Evolutionary conservation across 2,797 vertebrate genomes (phyloP).

Genomic region (Gallinago solitaria): DNA sequence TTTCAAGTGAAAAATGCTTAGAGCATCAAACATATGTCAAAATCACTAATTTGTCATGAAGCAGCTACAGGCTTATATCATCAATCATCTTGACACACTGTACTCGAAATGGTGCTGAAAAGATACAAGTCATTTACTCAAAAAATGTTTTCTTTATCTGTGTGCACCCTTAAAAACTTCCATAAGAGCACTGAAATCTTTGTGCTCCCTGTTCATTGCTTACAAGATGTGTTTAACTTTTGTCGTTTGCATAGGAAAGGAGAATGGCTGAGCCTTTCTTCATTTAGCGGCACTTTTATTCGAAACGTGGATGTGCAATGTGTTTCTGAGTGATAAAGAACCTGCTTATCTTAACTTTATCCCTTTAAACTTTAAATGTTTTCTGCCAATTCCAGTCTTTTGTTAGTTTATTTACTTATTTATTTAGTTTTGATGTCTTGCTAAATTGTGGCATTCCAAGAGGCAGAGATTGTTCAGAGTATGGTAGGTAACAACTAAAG

Average conservation of each 20-base stretch:
- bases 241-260: background rate
- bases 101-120: constrained; percentile 42
- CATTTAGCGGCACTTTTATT: background rate
- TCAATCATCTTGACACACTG: constrained; percentile 44
- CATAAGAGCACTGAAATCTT: background rate
- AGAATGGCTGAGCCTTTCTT: background rate
- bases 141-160: constrained; percentile 51
- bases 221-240: background rate
- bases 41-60: constrained; percentile 45
- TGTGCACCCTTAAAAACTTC: background rate
- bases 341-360: background rate
- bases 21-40: constrained; percentile 24
- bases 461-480: background rate
- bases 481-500: background rate
- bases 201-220: background rate
- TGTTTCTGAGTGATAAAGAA: background rate
- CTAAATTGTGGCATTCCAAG: background rate
- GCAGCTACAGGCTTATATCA: constrained; percentile 11
- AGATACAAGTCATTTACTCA: constrained; percentile 52
- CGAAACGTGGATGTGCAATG: background rate
- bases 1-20: constrained; percentile 14
- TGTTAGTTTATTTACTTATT: background rate
- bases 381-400: background rate
- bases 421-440: background rate
- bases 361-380: background rate